Evolutionary conservation across 2,888 invertebrate genomes (phyloP).

Genomic region (Pachycephus smyrnensis): DNA sequence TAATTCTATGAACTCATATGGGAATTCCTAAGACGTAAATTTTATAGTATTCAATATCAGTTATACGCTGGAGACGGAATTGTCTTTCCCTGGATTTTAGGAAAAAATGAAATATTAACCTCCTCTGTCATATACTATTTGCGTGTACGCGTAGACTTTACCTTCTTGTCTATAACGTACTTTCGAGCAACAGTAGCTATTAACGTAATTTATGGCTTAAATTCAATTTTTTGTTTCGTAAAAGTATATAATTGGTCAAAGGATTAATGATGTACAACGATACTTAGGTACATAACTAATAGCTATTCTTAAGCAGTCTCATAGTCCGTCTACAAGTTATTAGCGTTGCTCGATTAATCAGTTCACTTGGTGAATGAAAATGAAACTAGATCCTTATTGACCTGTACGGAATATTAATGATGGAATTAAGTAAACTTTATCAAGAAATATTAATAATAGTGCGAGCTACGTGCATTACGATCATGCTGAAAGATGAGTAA

Average conservation of each 20-base stretch:
- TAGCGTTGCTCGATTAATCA: neutral
- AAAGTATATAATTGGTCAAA: neutral
- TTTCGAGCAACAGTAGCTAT: neutral
- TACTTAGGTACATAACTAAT: too few species aligned
- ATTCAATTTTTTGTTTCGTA: neutral
- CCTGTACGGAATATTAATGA: too few species aligned
- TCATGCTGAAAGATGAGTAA: too few species aligned
- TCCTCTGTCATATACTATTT: neutral
- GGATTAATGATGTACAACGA: neutral
- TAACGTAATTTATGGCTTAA: neutral
- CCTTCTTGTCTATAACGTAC: neutral
- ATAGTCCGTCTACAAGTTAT: neutral
- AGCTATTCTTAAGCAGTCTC: neutral
- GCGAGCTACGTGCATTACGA: too few species aligned
- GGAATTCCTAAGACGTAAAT: neutral
- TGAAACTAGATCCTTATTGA: too few species aligned
- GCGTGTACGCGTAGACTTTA: neutral
- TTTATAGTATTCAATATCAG: neutral
- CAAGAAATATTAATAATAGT: too few species aligned
- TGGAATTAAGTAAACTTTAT: too few species aligned
- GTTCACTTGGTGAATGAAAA: neutral
- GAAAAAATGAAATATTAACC: neutral
- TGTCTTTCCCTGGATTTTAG: neutral
- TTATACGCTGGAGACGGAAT: too few species aligned
- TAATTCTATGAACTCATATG: neutral